phyloP scores from a whole-genome alignment of 2,888 invertebrate genomes.

The Neoitamus cyanurus region DNA sequence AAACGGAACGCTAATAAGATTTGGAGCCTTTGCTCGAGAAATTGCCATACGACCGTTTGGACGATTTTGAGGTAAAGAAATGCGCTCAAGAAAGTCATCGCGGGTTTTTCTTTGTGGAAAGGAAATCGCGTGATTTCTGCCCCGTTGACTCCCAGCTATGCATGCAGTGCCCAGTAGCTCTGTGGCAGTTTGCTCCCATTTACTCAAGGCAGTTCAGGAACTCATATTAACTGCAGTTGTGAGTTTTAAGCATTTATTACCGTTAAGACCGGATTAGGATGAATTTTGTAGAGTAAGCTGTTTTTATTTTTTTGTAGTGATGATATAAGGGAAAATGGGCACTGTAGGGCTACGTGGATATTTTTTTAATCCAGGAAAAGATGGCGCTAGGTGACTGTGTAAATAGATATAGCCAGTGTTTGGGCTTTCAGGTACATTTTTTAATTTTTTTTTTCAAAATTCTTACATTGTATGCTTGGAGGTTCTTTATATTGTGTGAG shows the following conservation, averaged over 20 bases:
- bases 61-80: neutral
- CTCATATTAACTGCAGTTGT: neutral
- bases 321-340: too few species aligned
- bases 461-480: too few species aligned
- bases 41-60: neutral
- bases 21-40: neutral
- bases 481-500: too few species aligned
- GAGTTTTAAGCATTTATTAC: neutral
- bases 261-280: neutral
- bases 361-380: too few species aligned
- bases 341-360: too few species aligned
- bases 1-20: neutral
- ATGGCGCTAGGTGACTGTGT: too few species aligned
- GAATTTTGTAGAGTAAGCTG: neutral
- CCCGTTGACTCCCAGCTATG: constrained; percentile 15
- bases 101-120: neutral
- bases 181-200: constrained; percentile 23
- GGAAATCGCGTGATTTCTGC: constrained; percentile 22
- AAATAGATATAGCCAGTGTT: too few species aligned
- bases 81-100: neutral
- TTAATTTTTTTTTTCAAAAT: too few species aligned
- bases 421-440: too few species aligned
- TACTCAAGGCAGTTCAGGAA: neutral
- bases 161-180: neutral
- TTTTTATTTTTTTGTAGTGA: too few species aligned